Evolutionary conservation across 2,888 invertebrate species (phyloP), one percentile per base, ranked within the genome.

Genomic region (Drosophila tanythrix): DNA sequence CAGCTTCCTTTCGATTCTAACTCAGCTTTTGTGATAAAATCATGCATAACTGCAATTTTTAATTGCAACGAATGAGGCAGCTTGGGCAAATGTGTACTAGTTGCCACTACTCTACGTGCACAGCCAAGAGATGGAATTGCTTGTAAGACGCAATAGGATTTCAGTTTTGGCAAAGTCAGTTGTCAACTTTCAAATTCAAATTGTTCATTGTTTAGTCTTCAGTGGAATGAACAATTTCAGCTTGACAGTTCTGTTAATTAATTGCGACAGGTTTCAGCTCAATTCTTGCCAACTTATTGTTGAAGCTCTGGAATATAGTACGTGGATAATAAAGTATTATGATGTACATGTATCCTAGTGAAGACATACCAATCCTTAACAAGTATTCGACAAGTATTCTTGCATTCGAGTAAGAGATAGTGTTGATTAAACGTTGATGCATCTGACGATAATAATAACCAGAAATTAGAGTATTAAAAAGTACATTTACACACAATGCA

Each of bases 11-110:
- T 71, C 56, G 70, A 70, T 38, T 70, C 50, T 36, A 55, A 35
- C 31, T 25, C n/a, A 31, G 38, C 55, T 36, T 57, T 65, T 58
- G 46, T 62, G 48, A 43, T 69, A 59, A 68, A 62, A 70, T 57
- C 79, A 64, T 67, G 67, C 70, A 79, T 70, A 79, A 79, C 82
- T 73, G 82, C 72, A 69, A 36, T 74, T 79, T 66, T 55, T 67
- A 84, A 84, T 84, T 83, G 77, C 73, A 53, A 69, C 55, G 68
- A 70, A 87, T 78, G 78, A 50, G 58, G 48, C 36, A 57, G 31
- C 27, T 40, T 56, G 52, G 27, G 21, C 60, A 58, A 59, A 27
- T 18, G 58, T 40, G 15, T 46, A 60, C 63, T 52, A 52, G 65
- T 55, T 61, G 27, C 36, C 46, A 46, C 51, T 4, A 33, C 33